Evolutionary conservation across 2,888 invertebrate species (phyloP).

Genomic region (Trilocha varians): DNA sequence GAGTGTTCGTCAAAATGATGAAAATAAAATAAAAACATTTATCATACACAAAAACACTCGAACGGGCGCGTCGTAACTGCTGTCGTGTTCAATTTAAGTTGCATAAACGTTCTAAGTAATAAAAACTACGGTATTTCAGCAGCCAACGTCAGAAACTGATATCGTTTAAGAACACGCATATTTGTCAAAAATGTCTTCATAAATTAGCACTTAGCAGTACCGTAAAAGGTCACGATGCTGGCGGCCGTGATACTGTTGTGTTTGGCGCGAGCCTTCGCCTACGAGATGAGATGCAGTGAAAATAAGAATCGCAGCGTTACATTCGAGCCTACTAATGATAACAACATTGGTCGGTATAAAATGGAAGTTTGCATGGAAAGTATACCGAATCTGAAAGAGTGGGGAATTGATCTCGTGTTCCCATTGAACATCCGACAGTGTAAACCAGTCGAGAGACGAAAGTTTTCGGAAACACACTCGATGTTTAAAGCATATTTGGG

Average conservation of each 20-base stretch:
- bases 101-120: too few relatives aligned
- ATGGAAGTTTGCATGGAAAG: constrained; percentile 31
- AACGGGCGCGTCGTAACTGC: not conserved
- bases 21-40: constrained; percentile 1
- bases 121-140: too few relatives aligned
- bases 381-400: constrained; percentile 16
- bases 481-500: constrained; percentile 7
- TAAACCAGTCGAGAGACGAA: constrained; percentile 2
- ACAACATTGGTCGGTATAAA: constrained; percentile 33
- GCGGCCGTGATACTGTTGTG: constrained; percentile 20
- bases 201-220: not conserved
- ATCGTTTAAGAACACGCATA: not conserved
- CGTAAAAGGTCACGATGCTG: constrained; percentile 19
- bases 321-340: constrained; percentile 23
- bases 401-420: constrained; percentile 22
- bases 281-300: constrained; percentile 25
- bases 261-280: constrained; percentile 16
- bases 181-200: not conserved
- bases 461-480: constrained; percentile 12
- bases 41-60: not conserved
- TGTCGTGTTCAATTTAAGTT: not conserved
- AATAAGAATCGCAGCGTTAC: constrained; percentile 11
- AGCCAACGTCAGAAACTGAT: too few relatives aligned
- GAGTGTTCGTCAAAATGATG: constrained; percentile 1
- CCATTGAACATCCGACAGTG: constrained; percentile 9